These are phyloP conservation scores for Chaetops frenatus DNA, from an alignment of 2,113 vertebrate genomes.

Conservation along the genomic window DNA sequence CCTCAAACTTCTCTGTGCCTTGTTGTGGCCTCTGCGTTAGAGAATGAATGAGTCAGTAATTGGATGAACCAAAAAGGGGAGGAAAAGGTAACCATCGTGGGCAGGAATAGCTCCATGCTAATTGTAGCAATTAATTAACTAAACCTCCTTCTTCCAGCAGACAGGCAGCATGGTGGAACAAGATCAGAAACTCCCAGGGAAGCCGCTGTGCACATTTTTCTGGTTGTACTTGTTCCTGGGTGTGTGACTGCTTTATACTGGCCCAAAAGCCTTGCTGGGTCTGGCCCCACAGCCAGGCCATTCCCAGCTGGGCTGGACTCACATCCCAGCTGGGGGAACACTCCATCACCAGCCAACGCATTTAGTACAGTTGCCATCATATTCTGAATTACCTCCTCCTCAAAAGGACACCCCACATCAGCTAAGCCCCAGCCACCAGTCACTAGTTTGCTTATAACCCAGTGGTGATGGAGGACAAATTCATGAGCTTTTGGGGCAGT, in stretches of 20 bases:
- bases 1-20: not conserved
- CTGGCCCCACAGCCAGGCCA: not conserved
- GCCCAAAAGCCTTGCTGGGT: not conserved
- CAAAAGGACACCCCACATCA: not conserved
- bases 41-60: not conserved
- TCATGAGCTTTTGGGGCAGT: not conserved
- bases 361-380: not conserved
- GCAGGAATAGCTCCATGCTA: constrained; percentile 1
- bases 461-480: not conserved
- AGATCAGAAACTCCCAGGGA: not conserved
- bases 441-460: not conserved
- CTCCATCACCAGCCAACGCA: not conserved
- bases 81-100: not conserved
- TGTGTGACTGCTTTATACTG: not conserved
- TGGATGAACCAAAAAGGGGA: not conserved
- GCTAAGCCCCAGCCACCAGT: not conserved
- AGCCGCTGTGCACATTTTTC: not conserved
- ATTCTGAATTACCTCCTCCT: not conserved
- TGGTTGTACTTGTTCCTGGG: not conserved
- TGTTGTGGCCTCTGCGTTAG: not conserved
- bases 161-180: not conserved
- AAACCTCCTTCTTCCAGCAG: not conserved
- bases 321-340: fast-evolving
- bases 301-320: not conserved
- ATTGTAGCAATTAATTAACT: constrained; percentile 48